Evolutionary conservation across 2,113 vertebrate species (phyloP), one percentile per base, ranked within the genome.

Genomic region (Gnathochromis pfefferi): DNA sequence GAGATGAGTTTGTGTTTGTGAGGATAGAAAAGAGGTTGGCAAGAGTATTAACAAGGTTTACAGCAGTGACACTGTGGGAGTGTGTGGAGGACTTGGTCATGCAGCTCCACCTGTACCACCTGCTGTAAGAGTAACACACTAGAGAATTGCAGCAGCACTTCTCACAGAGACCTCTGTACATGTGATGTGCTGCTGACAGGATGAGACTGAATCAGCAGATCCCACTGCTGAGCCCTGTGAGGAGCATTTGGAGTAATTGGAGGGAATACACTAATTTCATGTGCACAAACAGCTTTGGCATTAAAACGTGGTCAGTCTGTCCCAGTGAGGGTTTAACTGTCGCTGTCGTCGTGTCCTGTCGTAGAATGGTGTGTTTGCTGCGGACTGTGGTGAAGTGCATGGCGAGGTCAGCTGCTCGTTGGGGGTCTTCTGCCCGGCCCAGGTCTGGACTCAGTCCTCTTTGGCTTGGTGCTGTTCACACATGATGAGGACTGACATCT

Each of bases 271-370:
- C 68, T 42, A 49, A 63, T 85, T 58, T 21, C 33, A 86, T 42
- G 63, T 16, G 55, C 82, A 55, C 26, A n/a, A 86, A 68, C 82
- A 53, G 84, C 89, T 92, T 94, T 92, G 92, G 92, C 87, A 91
- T 92, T 80, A 80, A 87, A 86, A 89, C 14, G 55, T 38, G 38
- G 88, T 81, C 21, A 12, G 19, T 78, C 12, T 7, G 40, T 81
- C 51, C 2, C 63, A 38, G 53, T 9, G 35, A 82, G 21, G 28
- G 26, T 68, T 58, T 16, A 17, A 23, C n/a, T 9, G 14, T 53
- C 19, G 9, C 3, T 14, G 81, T 60, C 4, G 0, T 23, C 51
- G 16, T 21, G 65, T 84, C 7, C 40, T 70, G 45, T 73, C 2
- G 49, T n/a, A 21, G 38, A 58, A 78, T 4, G 73, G 21, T 7